Conservation (phyloP, 1,140 invertebrate genomes). For the Parasteatoda tepidariorum region DNA sequence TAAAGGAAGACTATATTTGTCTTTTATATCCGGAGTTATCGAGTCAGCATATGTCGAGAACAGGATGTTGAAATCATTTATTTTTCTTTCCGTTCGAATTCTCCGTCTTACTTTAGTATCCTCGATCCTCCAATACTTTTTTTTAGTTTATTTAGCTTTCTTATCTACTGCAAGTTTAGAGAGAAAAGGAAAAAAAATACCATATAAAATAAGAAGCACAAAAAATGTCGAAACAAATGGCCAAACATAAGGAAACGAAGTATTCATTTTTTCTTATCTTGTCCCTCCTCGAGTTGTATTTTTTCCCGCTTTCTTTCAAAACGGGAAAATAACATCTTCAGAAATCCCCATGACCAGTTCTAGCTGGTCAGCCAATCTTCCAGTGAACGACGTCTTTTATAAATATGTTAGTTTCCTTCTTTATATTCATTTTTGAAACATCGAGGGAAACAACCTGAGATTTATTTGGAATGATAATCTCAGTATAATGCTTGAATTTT, state of each 20-base stretch:
- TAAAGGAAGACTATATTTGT: not conserved
- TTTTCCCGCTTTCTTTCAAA: not conserved
- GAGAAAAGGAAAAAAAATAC: not conserved
- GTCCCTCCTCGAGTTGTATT: not conserved
- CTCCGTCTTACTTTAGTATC: not conserved
- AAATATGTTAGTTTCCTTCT: conserved; percentile 6
- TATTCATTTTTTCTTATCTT: not conserved
- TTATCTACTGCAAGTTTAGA: not conserved
- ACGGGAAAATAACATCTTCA: not conserved
- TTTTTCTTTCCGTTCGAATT: not conserved
- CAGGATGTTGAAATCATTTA: not conserved
- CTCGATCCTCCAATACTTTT: not conserved
- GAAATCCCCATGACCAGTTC: conserved; percentile 27
- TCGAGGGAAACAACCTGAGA: not conserved
- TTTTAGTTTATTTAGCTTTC: not conserved
- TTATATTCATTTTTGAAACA: conserved; percentile 1
- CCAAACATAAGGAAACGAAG: conserved; percentile 18
- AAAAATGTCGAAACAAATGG: conserved; percentile 13
- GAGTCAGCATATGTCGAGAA: not conserved
- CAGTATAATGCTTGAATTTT: too few species aligned
- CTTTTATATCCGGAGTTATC: not conserved
- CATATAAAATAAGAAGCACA: not conserved
- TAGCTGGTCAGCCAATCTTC: conserved; percentile 7
- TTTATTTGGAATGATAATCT: not conserved
- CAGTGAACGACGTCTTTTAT: conserved; percentile 10